A percentile compares a stretch with the other conserved stretches of the same genome.
Conservation (phyloP, 2,888 invertebrate genomes). For the Holacanthella duospinosa region DNA sequence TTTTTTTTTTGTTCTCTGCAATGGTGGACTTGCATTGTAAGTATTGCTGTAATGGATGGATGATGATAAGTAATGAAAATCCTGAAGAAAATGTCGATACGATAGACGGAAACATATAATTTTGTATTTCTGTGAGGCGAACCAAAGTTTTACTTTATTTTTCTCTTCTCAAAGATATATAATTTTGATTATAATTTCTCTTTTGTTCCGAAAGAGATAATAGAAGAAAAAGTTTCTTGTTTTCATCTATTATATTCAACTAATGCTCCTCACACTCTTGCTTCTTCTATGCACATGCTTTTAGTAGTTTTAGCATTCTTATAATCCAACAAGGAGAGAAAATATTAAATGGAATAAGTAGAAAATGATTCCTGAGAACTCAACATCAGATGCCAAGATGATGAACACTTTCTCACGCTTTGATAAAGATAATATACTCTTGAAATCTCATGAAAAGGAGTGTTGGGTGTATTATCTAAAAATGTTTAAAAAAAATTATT, state of each 20-base stretch:
- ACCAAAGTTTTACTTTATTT: neutral
- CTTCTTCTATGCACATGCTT: too few relatives aligned
- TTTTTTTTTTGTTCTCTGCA: too few relatives aligned
- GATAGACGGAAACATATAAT: neutral
- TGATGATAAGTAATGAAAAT: neutral
- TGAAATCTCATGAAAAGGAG: too few relatives aligned
- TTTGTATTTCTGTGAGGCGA: neutral
- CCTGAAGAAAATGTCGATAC: neutral
- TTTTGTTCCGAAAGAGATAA: neutral
- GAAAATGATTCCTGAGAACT: constrained; percentile 18
- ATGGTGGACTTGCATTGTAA: neutral
- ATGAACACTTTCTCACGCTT: constrained; percentile 9
- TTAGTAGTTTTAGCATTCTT: too few relatives aligned
- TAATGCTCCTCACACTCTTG: neutral
- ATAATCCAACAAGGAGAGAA: neutral
- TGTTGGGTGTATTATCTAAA: too few relatives aligned
- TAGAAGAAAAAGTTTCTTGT: neutral
- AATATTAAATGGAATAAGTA: constrained; percentile 9
- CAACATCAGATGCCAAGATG: neutral
- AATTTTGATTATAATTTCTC: neutral
- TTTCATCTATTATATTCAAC: neutral
- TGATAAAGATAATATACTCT: too few relatives aligned
- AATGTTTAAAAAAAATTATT: too few relatives aligned
- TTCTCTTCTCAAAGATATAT: neutral
- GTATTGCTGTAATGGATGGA: neutral